phyloP scores from a whole-genome alignment of 2,888 invertebrate species.

The Synergus laeviventris region DNA sequence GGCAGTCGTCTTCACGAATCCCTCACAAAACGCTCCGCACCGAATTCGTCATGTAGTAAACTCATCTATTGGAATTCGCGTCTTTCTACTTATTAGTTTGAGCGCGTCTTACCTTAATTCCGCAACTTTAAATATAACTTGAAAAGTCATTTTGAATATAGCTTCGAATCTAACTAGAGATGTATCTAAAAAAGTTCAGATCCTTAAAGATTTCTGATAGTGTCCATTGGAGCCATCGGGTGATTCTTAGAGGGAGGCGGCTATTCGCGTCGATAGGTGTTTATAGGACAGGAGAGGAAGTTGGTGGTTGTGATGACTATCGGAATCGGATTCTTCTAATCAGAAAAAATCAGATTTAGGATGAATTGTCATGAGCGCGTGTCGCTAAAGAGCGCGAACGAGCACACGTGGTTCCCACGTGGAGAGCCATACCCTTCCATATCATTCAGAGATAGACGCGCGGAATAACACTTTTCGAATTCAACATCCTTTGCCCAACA shows the following conservation, averaged over 20 bases:
- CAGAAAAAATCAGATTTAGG: conserved; percentile 41
- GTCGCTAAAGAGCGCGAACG: conserved; percentile 63
- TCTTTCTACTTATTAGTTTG: background rate
- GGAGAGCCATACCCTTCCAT: conserved; percentile 76
- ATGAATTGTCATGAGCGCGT: conserved; percentile 56
- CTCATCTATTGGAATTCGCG: conserved; percentile 10
- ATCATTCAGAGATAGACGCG: conserved; percentile 76
- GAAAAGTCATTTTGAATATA: no score
- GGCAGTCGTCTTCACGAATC: conserved; percentile 32
- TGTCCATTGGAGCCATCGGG: background rate
- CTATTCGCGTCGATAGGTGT: background rate
- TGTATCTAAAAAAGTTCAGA: no score
- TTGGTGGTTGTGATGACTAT: background rate
- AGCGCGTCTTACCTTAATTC: background rate
- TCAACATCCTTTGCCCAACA: conserved; percentile 73
- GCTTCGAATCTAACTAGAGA: no score
- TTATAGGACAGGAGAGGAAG: background rate
- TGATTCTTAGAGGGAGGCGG: background rate
- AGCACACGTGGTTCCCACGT: conserved; percentile 74
- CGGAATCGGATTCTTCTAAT: conserved; percentile 45
- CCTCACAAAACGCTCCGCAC: conserved; percentile 49
- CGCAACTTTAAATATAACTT: no score
- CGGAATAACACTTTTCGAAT: conserved; percentile 76
- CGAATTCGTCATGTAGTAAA: conserved; percentile 43
- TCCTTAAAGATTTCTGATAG: background rate